A percentile compares a stretch with the other conserved stretches of the same genome.
phyloP scores from a whole-genome alignment of 2,113 vertebrate genomes.

The Acrocephalus arundinaceus region DNA sequence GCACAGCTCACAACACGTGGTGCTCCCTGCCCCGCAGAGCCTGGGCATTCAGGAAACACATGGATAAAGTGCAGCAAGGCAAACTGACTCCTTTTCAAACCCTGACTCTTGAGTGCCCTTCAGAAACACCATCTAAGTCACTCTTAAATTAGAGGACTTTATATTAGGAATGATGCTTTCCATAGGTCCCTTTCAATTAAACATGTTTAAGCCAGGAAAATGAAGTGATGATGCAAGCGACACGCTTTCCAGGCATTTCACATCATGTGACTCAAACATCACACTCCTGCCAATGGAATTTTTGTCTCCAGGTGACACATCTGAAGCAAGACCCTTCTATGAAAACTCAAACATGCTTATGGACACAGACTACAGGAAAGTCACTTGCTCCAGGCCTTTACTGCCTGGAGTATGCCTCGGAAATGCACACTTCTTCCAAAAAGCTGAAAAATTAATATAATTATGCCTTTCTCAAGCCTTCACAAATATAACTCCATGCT shows the following conservation, averaged over 20 bases:
- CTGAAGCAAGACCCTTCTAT: neutral
- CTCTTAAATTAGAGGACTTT: neutral
- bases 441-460: neutral
- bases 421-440: neutral
- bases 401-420: neutral
- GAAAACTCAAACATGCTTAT: neutral
- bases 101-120: neutral
- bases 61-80: neutral
- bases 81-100: neutral
- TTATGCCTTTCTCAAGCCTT: neutral
- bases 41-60: neutral
- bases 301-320: neutral
- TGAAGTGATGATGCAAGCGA: neutral
- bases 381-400: neutral
- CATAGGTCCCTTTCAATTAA: neutral
- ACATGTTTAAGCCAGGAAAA: neutral
- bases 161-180: neutral
- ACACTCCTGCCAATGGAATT: neutral
- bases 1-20: accelerated
- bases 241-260: neutral
- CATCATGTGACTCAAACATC: neutral
- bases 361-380: neutral
- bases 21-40: accelerated
- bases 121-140: neutral
- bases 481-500: neutral